Conservation (phyloP, 2,113 vertebrate species). For the Lophochroa leadbeateri region DNA sequence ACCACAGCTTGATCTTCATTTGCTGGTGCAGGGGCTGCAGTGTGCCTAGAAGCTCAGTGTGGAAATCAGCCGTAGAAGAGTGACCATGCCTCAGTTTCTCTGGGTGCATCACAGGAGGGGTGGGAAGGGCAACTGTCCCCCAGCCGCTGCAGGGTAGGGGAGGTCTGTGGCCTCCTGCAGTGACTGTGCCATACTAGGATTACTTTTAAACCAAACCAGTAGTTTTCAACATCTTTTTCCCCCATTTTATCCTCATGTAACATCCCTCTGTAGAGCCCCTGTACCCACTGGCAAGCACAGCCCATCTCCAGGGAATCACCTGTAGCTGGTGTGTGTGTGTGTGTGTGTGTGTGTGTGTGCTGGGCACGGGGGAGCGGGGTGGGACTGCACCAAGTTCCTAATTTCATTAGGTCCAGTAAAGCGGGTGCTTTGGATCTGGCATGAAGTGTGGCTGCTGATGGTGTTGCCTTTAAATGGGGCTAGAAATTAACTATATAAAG, state of each 20-base stretch:
- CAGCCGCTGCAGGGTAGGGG: not conserved
- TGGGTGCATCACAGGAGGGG: not conserved
- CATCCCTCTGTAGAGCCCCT: not conserved
- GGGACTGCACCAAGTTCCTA: not conserved
- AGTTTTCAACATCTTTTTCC: not conserved
- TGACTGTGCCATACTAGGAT: not conserved
- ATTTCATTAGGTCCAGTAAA: not conserved
- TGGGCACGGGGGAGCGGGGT: conserved; percentile 3
- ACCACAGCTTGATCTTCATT: not conserved
- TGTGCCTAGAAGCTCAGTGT: not conserved
- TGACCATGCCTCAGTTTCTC: not conserved
- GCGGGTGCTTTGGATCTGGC: conserved; percentile 47
- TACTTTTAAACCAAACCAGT: not conserved
- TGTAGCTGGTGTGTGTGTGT: conserved; percentile 13
- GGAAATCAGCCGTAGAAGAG: not conserved
- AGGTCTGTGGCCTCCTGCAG: not conserved
- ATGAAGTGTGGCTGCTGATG: conserved; percentile 49
- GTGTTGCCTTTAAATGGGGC: conserved; percentile 21
- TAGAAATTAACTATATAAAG: conserved; percentile 13
- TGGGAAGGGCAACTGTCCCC: not conserved
- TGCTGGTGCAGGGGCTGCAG: not conserved
- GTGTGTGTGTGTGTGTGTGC: conserved; percentile 35
- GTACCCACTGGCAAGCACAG: not conserved
- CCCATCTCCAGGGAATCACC: conserved; percentile 16
- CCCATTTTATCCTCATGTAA: not conserved